Base-by-base conservation (phyloP, 1,140 invertebrate genomes). In the Portunus trituberculatus region DNA sequence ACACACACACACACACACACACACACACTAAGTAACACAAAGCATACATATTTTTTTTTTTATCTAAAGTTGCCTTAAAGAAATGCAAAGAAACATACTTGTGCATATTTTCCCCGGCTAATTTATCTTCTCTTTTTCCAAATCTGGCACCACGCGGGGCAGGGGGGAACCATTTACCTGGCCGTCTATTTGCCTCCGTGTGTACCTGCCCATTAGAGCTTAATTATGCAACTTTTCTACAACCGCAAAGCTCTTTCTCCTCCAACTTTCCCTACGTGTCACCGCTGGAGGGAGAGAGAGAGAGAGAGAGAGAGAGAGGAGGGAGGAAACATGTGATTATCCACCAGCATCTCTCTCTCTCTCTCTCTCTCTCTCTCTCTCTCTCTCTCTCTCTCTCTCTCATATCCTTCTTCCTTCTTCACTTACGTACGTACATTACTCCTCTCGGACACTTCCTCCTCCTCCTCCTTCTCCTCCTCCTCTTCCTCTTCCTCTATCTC, bases 291-390 rank as follows among this genome's bases (percentile, higher is more conserved):
- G 67, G 67, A 76, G 67, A 10, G 67, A 76, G 67, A 76, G 8
- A n/a, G 12, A 76, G 67, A 25, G 67, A 76, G 67, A 10, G 67
- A 76, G 67, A 76, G 8, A n/a, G n/a, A n/a, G 67, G n/a, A 76
- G 25, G 20, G 67, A 59, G 67, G 67, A 76, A 76, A 76, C 67
- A 76, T 76, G 67, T 76, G 67, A 76, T 76, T 76, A 76, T n/a
- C 67, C 67, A n/a, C 20, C n/a, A 76, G n/a, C 67, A 76, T 76
- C 67, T 76, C 67, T n/a, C n/a, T n/a, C 67, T 76, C 67, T n/a
- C 67, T n/a, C 67, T 76, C 67, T 76, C n/a, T n/a, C 67, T 76
- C 67, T n/a, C n/a, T 59, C n/a, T n/a, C 67, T 76, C 67, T n/a
- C 67, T 76, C 20, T 25, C 20, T 76, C 59, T 25, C 59, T 76